Evolutionary conservation across 1,140 invertebrate genomes (phyloP).

Genomic region (Drosophila quadrilineata): DNA sequence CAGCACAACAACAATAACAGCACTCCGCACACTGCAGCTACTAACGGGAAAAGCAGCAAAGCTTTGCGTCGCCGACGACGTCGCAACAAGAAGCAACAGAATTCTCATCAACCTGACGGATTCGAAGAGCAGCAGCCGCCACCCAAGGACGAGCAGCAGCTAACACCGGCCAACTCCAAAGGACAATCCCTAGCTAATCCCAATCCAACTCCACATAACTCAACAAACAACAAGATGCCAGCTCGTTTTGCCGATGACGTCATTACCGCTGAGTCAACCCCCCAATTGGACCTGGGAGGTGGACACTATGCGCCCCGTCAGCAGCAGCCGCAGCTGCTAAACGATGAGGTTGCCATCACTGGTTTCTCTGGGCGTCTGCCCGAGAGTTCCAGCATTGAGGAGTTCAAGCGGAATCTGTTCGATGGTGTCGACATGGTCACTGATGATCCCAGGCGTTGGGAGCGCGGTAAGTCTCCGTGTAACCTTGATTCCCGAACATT

Average conservation of each 20-base stretch:
- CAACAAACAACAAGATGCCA: slow-evolving; percentile 58
- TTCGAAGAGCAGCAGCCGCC: too few species aligned
- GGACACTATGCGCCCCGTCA: slow-evolving; percentile 58
- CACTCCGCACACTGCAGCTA: slow-evolving; percentile 43
- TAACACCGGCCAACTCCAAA: slow-evolving; percentile 66
- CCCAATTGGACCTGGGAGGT: slow-evolving; percentile 74
- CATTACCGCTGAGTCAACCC: slow-evolving; percentile 63
- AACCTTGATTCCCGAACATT: not conserved
- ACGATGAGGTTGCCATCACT: slow-evolving; percentile 92
- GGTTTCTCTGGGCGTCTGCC: slow-evolving; percentile 95
- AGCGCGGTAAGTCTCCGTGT: slow-evolving; percentile 80
- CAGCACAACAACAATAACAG: slow-evolving; percentile 40
- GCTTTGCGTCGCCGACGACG: slow-evolving; percentile 69
- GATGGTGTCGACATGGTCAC: slow-evolving; percentile 94
- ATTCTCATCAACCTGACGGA: slow-evolving; percentile 67
- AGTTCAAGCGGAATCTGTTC: slow-evolving; percentile 93
- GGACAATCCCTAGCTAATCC: not conserved
- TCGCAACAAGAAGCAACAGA: slow-evolving; percentile 70
- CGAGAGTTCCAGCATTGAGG: slow-evolving; percentile 92
- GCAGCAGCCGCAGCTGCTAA: slow-evolving; percentile 45
- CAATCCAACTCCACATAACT: slow-evolving; percentile 27
- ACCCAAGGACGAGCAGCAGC: slow-evolving; percentile 36
- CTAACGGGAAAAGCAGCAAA: slow-evolving; percentile 62
- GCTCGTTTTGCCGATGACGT: slow-evolving; percentile 80
- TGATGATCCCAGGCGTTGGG: slow-evolving; percentile 92